phyloP scores from a whole-genome alignment of 2,888 invertebrate genomes.

The Minunthozetes semirufus region DNA sequence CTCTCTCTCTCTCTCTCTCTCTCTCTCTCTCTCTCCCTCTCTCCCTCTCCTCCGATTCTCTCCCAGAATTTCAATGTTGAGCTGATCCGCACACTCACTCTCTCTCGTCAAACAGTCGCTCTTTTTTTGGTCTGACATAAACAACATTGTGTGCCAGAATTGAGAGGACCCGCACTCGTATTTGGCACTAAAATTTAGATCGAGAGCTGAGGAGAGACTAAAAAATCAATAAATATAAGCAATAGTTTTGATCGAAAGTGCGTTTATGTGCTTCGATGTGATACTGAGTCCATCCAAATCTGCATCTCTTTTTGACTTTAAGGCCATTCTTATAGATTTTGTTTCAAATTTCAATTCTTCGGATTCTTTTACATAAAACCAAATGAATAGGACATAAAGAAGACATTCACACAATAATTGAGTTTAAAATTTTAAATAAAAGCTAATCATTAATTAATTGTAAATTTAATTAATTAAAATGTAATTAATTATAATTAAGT shows the following conservation, averaged over 20 bases:
- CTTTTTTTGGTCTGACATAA: conserved; percentile 22
- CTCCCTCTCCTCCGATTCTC: background rate
- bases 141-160: conserved; percentile 10
- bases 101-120: conserved; percentile 25
- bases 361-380: background rate
- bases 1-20: conserved; percentile 24
- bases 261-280: conserved; percentile 1
- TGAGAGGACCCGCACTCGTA: conserved; percentile 8
- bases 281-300: conserved; percentile 11
- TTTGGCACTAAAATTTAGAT: conserved; percentile 15
- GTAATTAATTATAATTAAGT: too few species aligned
- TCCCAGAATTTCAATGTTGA: background rate
- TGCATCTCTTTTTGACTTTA: background rate
- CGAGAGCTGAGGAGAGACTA: background rate
- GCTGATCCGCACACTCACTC: conserved; percentile 19
- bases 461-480: background rate
- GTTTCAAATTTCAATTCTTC: background rate
- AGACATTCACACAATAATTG: background rate
- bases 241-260: conserved; percentile 18
- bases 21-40: conserved; percentile 10
- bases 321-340: conserved; percentile 9
- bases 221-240: conserved; percentile 28
- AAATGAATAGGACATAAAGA: background rate
- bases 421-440: background rate
- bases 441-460: background rate